These are phyloP conservation scores for Erethizon dorsatum DNA, from an alignment of 2,797 vertebrate species.

Conservation along the genomic window DNA sequence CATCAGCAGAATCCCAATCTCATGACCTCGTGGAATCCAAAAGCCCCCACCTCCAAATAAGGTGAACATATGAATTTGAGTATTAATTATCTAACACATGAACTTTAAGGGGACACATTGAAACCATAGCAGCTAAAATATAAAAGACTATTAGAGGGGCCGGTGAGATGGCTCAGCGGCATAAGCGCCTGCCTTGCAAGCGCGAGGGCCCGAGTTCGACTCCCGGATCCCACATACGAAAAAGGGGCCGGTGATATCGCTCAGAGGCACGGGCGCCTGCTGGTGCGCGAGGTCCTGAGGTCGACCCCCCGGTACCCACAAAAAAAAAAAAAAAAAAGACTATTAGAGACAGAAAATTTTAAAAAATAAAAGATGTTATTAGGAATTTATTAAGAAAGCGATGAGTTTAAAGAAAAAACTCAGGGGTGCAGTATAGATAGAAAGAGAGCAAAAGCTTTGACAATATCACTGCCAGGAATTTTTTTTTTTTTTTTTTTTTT, in stretches of 20 bases:
- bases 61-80: neutral
- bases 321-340: too few species aligned
- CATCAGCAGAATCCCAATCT: neutral
- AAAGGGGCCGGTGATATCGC: too few species aligned
- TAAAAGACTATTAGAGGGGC: neutral
- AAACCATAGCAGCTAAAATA: neutral
- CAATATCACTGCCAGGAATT: neutral
- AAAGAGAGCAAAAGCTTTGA: conserved; percentile 1
- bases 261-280: too few species aligned
- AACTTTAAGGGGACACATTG: neutral
- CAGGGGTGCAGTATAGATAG: neutral
- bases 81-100: neutral
- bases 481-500: neutral
- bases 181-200: too few species aligned
- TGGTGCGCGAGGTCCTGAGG: too few species aligned
- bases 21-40: neutral
- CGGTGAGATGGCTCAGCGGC: too few species aligned
- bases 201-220: too few species aligned
- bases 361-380: neutral
- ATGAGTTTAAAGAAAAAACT: neutral
- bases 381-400: neutral
- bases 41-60: neutral
- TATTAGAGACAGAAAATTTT: neutral
- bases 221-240: too few species aligned
- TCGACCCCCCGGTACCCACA: too few species aligned